A percentile compares a stretch with the other conserved stretches of the same genome.
Conservation (phyloP, 2,113 vertebrate genomes). For the Hemiscyllium ocellatum region DNA sequence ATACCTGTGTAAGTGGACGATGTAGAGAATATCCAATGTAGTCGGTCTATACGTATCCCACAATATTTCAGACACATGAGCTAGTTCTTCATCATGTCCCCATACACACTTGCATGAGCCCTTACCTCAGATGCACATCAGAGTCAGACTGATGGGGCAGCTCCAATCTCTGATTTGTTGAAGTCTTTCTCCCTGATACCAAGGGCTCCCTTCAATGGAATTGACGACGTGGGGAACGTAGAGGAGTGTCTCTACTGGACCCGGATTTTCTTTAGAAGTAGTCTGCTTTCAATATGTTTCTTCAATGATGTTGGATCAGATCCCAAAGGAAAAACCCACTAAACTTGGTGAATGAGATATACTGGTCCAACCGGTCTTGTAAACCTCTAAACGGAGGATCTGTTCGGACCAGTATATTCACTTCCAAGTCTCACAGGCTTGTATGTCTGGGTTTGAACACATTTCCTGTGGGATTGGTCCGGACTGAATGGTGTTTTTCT, state of each 20-base stretch:
- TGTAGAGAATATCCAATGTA: neutral
- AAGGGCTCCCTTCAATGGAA: neutral
- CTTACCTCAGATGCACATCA: neutral
- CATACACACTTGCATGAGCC: constrained; percentile 31
- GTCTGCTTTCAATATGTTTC: neutral
- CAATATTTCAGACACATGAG: neutral
- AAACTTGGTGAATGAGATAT: too few relatives aligned
- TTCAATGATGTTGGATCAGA: neutral
- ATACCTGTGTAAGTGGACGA: constrained; percentile 21
- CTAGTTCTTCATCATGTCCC: neutral
- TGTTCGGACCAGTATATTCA: too few relatives aligned
- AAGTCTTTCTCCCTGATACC: neutral
- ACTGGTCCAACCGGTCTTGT: too few relatives aligned
- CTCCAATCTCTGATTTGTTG: neutral
- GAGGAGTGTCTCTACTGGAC: neutral
- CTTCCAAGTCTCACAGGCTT: too few relatives aligned
- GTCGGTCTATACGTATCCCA: neutral
- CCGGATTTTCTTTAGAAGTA: neutral
- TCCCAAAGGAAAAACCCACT: too few relatives aligned
- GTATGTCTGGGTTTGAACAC: neutral
- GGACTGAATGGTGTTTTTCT: neutral
- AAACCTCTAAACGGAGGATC: too few relatives aligned
- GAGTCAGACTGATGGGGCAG: neutral
- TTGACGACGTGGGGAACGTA: too few relatives aligned
- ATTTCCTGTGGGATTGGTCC: neutral